These are phyloP conservation scores for Trachelus tabidus DNA, from an alignment of 2,888 invertebrate species.

Conservation along the genomic window DNA sequence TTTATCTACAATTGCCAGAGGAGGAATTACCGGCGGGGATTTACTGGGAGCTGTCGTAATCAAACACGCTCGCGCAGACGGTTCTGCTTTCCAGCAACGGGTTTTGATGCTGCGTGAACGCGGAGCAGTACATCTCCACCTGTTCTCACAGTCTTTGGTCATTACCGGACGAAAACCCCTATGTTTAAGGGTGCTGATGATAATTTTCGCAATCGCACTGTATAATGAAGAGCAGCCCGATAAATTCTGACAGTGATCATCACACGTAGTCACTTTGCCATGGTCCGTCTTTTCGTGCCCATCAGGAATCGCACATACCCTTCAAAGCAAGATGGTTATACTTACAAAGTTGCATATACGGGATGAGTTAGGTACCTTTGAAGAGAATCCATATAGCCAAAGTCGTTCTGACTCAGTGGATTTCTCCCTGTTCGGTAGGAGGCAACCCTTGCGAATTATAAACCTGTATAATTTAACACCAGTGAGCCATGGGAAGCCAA, in stretches of 20 bases:
- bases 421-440: not conserved
- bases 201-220: not conserved
- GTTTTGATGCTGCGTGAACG: not conserved
- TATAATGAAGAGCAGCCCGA: not conserved
- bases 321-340: not conserved
- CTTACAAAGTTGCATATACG: not conserved
- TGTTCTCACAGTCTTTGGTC: not conserved
- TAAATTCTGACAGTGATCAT: not conserved
- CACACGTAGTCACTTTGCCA: not conserved
- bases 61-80: conserved; percentile 28
- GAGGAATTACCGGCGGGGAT: conserved; percentile 51
- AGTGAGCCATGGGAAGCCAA: not conserved
- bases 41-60: conserved; percentile 53
- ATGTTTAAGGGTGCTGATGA: not conserved
- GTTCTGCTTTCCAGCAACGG: not conserved
- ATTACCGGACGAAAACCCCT: not conserved
- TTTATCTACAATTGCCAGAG: conserved; percentile 65
- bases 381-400: not conserved
- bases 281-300: not conserved
- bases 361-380: not conserved
- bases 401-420: not conserved
- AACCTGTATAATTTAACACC: conserved; percentile 66
- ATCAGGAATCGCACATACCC: not conserved
- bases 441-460: conserved; percentile 55
- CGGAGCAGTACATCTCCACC: not conserved